Base-by-base conservation (phyloP, 2,888 invertebrate genomes). In the Brenthis ino region DNA sequence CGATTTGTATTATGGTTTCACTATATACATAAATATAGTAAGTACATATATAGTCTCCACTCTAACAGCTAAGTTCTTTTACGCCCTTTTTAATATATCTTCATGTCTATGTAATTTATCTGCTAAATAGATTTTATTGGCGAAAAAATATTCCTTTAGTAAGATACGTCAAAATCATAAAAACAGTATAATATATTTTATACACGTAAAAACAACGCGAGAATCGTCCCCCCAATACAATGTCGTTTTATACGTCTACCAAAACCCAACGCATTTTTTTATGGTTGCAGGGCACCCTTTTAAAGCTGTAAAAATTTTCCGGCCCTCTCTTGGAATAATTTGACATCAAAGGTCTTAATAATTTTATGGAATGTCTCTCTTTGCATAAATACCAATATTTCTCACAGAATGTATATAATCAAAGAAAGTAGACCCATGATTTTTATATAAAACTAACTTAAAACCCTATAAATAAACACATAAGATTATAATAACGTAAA, bases 271-370 rank as follows among this genome's bases (percentile, higher is more conserved):
- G 70, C 74, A 63, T 65, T 71, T 74, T 28, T 75, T 76, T 76
- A 76, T 72, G 72, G 72, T 57, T 67, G 66, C 67, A 67, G 68
- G 65, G 63, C 64, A 70, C 71, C 72, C 75, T 76, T 74, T 68
- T 69, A 72, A 74, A 75, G 73, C 69, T 74, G 72, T 76, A 74
- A 75, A 73, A 74, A 72, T 58, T 70, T 69, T 67, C 69, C 75
- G 69, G 64, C 69, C 76, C 74, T 73, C 72, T 65, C 70, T 74
- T 69, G 68, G 71, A 69, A 71, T 74, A 70, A 74, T 70, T 74
- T 69, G 74, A 74, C 75, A 72, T 75, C 75, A 75, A 73, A 74
- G 74, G 70, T 71, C 69, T 75, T 71, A 72, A 75, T 73, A 74
- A 72, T 70, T 74, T 71, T 70, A 65, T 54, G 70, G 61, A 64